phyloP scores from a whole-genome alignment of 1,140 invertebrate species.

The Sipha flava region DNA sequence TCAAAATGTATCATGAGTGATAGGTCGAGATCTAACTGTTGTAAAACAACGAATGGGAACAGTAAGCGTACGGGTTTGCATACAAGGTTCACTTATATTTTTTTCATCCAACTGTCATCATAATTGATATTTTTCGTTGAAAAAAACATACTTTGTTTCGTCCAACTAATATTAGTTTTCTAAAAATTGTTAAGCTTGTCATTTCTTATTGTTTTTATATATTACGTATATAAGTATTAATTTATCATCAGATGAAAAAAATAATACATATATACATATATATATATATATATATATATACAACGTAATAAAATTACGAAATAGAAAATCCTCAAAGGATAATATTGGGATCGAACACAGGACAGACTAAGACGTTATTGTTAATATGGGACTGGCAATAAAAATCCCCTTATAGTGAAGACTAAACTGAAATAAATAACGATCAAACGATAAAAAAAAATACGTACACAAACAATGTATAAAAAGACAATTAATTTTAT shows the following conservation, averaged over 20 bases:
- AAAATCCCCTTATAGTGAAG: neutral
- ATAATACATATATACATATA: too few relatives aligned
- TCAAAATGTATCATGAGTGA: too few relatives aligned
- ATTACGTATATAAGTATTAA: neutral
- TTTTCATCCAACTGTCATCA: too few relatives aligned
- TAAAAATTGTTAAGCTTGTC: neutral
- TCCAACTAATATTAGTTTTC: too few relatives aligned
- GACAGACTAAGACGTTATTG: neutral
- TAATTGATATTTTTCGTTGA: too few relatives aligned
- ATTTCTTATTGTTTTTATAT: neutral
- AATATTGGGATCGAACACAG: neutral
- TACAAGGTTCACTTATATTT: too few relatives aligned
- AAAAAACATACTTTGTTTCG: too few relatives aligned
- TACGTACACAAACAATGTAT: neutral
- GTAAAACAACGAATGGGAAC: too few relatives aligned
- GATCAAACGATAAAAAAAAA: neutral
- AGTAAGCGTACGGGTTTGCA: too few relatives aligned
- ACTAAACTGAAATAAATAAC: neutral
- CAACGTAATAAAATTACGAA: neutral
- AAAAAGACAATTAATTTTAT: neutral
- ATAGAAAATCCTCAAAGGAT: neutral
- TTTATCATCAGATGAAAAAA: neutral
- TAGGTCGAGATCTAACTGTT: too few relatives aligned
- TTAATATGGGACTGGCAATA: neutral
- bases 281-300: too few relatives aligned